Evolutionary conservation across 2,888 invertebrate species (phyloP).

Genomic region (Proisotoma minuta): DNA sequence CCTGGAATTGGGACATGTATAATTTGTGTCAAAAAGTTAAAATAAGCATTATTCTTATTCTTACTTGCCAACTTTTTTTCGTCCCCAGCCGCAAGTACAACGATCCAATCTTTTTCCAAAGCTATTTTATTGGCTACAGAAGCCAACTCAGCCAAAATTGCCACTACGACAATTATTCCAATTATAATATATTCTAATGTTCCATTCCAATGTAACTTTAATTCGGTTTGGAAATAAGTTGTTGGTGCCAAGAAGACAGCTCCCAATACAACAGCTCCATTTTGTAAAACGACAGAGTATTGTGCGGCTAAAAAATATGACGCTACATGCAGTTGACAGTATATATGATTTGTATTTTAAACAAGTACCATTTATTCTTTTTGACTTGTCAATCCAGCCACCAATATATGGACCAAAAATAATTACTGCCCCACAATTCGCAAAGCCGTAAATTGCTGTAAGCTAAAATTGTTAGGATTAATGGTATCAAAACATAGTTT

Average conservation of each 20-base stretch:
- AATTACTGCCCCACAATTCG: constrained; percentile 51
- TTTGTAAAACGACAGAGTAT: constrained; percentile 52
- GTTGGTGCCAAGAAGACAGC: constrained; percentile 49
- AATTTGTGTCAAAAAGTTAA: too few species aligned
- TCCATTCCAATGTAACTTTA: constrained; percentile 35
- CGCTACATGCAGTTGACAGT: too few species aligned
- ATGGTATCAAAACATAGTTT: background rate
- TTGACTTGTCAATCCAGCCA: constrained; percentile 54
- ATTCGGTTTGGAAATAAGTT: constrained; percentile 33
- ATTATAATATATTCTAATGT: constrained; percentile 42
- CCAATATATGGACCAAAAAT: constrained; percentile 54
- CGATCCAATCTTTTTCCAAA: constrained; percentile 55
- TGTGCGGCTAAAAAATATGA: too few species aligned
- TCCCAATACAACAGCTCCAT: constrained; percentile 51
- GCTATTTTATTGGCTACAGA: constrained; percentile 51
- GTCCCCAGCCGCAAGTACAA: constrained; percentile 52
- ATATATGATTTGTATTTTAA: too few species aligned
- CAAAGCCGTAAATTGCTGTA: constrained; percentile 54
- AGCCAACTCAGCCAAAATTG: constrained; percentile 51
- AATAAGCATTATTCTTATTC: too few species aligned
- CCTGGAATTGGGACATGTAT: too few species aligned
- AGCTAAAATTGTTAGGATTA: constrained; percentile 48
- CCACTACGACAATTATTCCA: constrained; percentile 50
- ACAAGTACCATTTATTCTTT: constrained; percentile 54
- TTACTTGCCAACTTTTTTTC: constrained; percentile 52